Evolutionary conservation across 2,888 invertebrate genomes (phyloP).

Genomic region (Hesperia comma): DNA sequence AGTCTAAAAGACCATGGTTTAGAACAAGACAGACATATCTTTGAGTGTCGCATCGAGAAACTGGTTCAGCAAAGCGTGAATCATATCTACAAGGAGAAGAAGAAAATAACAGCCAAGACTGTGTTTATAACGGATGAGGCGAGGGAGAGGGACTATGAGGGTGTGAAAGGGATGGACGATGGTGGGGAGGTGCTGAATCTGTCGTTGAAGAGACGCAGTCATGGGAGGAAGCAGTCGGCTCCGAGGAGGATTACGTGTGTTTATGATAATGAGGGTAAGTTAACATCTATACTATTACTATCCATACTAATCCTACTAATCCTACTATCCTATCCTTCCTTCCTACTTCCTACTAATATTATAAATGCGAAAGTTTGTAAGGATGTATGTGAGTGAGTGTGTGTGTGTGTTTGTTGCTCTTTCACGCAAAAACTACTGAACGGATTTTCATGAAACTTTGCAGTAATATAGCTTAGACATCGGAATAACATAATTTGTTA

Average conservation of each 20-base stretch:
- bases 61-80: constrained; percentile 74
- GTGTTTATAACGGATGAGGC: constrained; percentile 65
- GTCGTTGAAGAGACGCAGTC: constrained; percentile 68
- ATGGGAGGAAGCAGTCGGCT: constrained; percentile 74
- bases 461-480: too few species aligned
- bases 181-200: constrained; percentile 65
- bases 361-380: too few species aligned
- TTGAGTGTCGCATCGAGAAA: constrained; percentile 74
- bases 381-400: too few species aligned
- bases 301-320: too few species aligned
- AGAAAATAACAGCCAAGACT: constrained; percentile 70
- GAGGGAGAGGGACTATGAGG: constrained; percentile 51
- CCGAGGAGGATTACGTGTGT: constrained; percentile 68
- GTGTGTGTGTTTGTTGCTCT: too few species aligned
- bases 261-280: constrained; percentile 65
- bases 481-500: too few species aligned
- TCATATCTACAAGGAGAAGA: constrained; percentile 67
- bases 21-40: constrained; percentile 52
- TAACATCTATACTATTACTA: not conserved
- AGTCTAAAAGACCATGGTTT: constrained; percentile 34
- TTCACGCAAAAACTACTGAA: too few species aligned
- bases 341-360: too few species aligned
- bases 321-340: not conserved
- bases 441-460: too few species aligned
- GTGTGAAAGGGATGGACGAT: constrained; percentile 32